Evolutionary conservation across 1,140 invertebrate genomes (phyloP).

Genomic region (Pseudobourletiella spinata): DNA sequence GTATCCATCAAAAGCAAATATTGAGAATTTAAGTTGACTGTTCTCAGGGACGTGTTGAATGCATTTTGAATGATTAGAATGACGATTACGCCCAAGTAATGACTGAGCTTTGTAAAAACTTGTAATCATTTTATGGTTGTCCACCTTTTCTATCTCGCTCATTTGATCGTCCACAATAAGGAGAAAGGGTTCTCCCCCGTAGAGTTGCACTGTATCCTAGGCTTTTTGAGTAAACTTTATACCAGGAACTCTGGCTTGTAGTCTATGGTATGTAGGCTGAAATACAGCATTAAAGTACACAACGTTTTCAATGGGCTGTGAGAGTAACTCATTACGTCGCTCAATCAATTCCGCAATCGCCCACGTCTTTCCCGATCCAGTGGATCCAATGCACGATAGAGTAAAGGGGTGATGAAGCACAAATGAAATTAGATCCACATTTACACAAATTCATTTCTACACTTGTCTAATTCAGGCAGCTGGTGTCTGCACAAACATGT

Average conservation of each 20-base stretch:
- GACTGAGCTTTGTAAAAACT: background rate
- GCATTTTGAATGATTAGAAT: background rate
- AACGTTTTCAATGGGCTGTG: background rate
- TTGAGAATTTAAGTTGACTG: background rate
- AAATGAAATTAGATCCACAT: background rate
- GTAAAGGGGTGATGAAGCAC: background rate
- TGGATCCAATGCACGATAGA: background rate
- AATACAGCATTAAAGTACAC: background rate
- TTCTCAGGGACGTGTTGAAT: background rate
- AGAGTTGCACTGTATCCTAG: background rate
- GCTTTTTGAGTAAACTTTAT: background rate
- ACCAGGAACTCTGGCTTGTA: background rate
- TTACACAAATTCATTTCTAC: background rate
- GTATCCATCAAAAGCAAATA: background rate
- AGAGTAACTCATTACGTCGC: background rate
- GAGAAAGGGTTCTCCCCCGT: background rate
- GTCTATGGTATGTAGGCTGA: background rate
- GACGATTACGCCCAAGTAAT: background rate
- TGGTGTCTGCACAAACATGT: background rate
- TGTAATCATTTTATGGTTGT: background rate
- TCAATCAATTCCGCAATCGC: no score
- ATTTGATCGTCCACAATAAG: background rate
- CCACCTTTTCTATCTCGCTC: background rate
- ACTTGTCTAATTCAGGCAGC: background rate
- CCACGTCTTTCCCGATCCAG: background rate